A percentile compares a stretch with the other conserved stretches of the same genome.
phyloP scores from a whole-genome alignment of 1,140 invertebrate genomes.

The Drosophila lowei region DNA sequence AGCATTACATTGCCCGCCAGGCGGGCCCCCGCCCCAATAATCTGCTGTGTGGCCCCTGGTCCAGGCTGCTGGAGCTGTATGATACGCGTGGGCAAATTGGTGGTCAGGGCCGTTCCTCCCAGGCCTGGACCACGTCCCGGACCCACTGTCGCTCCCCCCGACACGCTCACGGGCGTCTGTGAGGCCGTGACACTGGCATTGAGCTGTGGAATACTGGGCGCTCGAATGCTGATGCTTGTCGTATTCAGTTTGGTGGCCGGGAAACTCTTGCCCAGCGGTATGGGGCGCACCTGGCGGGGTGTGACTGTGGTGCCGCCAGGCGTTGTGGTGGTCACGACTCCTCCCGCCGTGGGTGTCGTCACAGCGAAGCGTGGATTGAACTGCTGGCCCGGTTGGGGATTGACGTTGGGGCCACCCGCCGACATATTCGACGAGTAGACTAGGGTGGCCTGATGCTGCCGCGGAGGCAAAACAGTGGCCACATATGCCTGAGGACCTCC shows the following conservation, averaged over 20 bases:
- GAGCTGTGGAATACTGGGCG: slow-evolving; percentile 73
- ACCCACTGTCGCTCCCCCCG: slow-evolving; percentile 55
- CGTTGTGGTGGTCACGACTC: slow-evolving; percentile 43
- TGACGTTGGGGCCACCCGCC: slow-evolving; percentile 37
- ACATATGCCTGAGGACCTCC: slow-evolving; percentile 75
- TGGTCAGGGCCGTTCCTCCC: slow-evolving; percentile 50
- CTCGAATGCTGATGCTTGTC: slow-evolving; percentile 79
- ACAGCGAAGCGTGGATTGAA: slow-evolving; percentile 81
- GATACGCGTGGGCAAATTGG: slow-evolving; percentile 76
- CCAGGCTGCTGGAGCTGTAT: slow-evolving; percentile 80
- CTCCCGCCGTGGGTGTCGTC: slow-evolving; percentile 55
- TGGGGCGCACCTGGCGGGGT: slow-evolving; percentile 69
- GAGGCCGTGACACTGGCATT: slow-evolving; percentile 54
- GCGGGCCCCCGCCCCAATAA: slow-evolving; percentile 69
- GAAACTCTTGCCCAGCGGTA: slow-evolving; percentile 73
- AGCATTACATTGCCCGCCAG: slow-evolving; percentile 76
- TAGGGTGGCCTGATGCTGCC: slow-evolving; percentile 79
- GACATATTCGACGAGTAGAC: slow-evolving; percentile 78
- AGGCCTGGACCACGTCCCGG: slow-evolving; percentile 52
- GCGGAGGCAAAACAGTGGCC: slow-evolving; percentile 76
- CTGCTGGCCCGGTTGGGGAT: slow-evolving; percentile 58
- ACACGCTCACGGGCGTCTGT: slow-evolving; percentile 56
- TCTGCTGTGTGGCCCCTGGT: slow-evolving; percentile 66
- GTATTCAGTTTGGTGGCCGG: slow-evolving; percentile 73
- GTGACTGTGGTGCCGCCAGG: slow-evolving; percentile 69